Evolutionary conservation across 1,140 invertebrate species (phyloP).

Genomic region (Dreissena polymorpha): DNA sequence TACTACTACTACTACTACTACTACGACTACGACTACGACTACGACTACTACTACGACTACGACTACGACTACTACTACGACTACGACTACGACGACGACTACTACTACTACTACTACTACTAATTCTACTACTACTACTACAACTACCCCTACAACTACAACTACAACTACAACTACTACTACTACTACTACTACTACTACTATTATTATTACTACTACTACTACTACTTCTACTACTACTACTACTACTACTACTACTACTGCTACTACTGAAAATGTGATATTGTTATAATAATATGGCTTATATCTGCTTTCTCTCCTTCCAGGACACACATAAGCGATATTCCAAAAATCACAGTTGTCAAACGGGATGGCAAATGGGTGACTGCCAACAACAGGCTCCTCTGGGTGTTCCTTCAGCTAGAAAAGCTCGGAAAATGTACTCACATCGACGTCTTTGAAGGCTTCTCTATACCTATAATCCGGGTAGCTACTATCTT

Average conservation of each 20-base stretch:
- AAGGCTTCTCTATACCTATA: not conserved
- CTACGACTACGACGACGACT: no score
- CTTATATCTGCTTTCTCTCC: not conserved
- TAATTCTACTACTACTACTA: no score
- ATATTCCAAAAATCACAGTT: conserved; percentile 31
- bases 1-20: no score
- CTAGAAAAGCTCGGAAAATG: conserved; percentile 32
- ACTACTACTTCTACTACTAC: conserved; percentile 8
- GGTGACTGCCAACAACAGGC: conserved; percentile 27
- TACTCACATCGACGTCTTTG: conserved; percentile 2
- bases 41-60: no score
- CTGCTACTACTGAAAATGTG: not conserved
- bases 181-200: conserved; percentile 3
- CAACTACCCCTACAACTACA: no score
- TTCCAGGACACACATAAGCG: not conserved
- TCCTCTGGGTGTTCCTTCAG: no score
- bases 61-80: no score
- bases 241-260: conserved; percentile 4
- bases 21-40: no score
- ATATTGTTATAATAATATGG: not conserved
- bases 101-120: no score
- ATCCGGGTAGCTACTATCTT: not conserved
- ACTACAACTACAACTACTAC: not conserved
- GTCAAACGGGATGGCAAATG: conserved; percentile 12
- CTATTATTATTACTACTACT: conserved; percentile 4